A percentile compares a stretch with the other conserved stretches of the same genome.
phyloP scores from a whole-genome alignment of 2,113 vertebrate species.

The Melanerpes aurifrons region DNA sequence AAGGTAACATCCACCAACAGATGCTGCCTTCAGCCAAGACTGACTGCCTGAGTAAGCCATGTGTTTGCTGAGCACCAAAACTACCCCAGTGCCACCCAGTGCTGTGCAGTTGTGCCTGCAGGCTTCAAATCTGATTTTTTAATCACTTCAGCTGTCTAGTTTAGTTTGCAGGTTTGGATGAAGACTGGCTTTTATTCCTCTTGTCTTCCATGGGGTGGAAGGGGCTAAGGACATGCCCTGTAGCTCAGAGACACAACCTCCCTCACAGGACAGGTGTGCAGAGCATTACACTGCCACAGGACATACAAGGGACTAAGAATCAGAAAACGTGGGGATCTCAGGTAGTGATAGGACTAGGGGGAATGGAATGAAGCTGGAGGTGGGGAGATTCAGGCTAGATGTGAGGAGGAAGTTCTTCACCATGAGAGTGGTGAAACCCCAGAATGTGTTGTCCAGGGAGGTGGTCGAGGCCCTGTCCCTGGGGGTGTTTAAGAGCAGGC shows the following conservation, averaged over 20 bases:
- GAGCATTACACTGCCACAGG: background rate
- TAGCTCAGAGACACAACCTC: background rate
- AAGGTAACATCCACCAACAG: background rate
- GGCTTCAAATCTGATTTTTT: background rate
- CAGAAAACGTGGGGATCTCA: accelerated
- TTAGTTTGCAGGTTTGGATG: background rate
- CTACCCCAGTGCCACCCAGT: background rate
- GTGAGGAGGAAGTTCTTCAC: too few relatives aligned
- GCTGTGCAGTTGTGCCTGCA: background rate
- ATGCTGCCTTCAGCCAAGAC: background rate
- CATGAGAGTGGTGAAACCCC: too few relatives aligned
- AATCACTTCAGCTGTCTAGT: background rate
- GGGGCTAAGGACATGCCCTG: background rate
- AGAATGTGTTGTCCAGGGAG: too few relatives aligned
- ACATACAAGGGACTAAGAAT: background rate
- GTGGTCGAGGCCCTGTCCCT: too few relatives aligned
- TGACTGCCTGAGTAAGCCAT: background rate
- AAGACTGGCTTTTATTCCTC: background rate
- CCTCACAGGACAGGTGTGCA: accelerated
- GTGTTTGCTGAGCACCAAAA: background rate
- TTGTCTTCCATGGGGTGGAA: background rate
- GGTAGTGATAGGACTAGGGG: too few relatives aligned
- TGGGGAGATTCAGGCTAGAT: too few relatives aligned
- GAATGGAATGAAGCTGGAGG: too few relatives aligned
- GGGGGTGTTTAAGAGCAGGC: too few relatives aligned